Evolutionary conservation across 1,140 invertebrate species (phyloP).

Genomic region (Gryllus bimaculatus): DNA sequence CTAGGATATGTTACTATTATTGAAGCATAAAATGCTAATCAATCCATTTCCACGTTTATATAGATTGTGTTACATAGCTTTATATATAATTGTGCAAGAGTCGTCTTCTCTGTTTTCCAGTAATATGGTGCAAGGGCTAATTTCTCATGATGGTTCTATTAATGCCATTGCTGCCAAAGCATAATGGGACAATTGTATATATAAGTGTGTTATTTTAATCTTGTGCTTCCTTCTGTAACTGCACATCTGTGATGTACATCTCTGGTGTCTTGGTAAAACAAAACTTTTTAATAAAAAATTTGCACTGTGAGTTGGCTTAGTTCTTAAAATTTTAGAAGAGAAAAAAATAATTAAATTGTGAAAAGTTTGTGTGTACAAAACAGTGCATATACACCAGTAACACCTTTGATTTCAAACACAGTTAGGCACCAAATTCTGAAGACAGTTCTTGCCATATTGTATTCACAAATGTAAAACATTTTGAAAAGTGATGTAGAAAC

Average conservation of each 20-base stretch:
- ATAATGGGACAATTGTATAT: background rate
- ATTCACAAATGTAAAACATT: background rate
- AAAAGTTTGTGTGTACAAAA: no score
- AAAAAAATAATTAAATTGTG: background rate
- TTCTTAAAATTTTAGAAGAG: background rate
- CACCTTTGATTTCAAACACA: no score
- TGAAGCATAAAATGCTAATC: background rate
- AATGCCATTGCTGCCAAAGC: background rate
- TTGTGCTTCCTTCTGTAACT: no score
- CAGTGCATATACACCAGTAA: no score
- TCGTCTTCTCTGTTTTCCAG: background rate
- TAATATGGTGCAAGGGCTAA: background rate
- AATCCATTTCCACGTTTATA: background rate
- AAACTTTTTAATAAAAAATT: background rate
- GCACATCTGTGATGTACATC: background rate
- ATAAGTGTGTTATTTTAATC: background rate
- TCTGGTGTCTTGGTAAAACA: background rate
- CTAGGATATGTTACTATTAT: background rate
- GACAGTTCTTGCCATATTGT: background rate
- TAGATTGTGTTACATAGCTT: constrained; percentile 5
- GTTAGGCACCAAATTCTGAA: background rate
- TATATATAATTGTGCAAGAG: background rate
- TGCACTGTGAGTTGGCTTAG: background rate
- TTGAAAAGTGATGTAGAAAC: background rate
- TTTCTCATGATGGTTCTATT: background rate